A percentile compares a stretch with the other conserved stretches of the same genome.
These are phyloP conservation scores for Steinernema khuongi DNA, from an alignment of 1,140 invertebrate genomes.

Conservation along the genomic window DNA sequence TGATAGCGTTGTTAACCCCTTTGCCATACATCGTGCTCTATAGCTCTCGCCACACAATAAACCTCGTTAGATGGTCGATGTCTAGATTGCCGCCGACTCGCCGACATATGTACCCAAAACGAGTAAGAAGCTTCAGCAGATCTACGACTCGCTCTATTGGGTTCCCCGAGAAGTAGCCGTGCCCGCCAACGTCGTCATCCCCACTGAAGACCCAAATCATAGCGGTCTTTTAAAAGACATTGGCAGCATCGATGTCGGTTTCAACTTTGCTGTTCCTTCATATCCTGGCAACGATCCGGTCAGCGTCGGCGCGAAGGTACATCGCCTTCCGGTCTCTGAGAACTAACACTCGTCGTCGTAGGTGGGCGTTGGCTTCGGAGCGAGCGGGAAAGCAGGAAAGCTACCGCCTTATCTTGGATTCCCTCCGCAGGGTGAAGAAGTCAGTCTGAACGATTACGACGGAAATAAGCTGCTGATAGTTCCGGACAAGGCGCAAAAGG, in stretches of 20 bases:
- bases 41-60: neutral
- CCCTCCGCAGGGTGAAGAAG: conserved; percentile 27
- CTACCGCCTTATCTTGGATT: neutral
- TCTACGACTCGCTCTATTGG: neutral
- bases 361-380: too few relatives aligned
- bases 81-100: neutral
- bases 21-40: neutral
- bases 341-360: neutral
- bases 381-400: neutral
- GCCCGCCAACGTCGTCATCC: neutral
- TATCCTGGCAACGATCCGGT: conserved; percentile 34
- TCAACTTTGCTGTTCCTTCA: conserved; percentile 26
- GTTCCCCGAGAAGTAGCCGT: neutral
- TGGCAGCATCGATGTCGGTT: conserved; percentile 32
- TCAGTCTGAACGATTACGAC: conserved; percentile 34
- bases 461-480: conserved; percentile 37
- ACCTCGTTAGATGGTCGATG: neutral
- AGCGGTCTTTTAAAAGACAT: conserved; percentile 33
- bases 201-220: conserved; percentile 21
- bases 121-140: neutral
- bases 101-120: neutral
- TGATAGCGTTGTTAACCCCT: neutral
- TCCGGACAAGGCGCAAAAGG: conserved; percentile 31
- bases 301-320: conserved; percentile 13
- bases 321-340: too few relatives aligned